Percentiles rank a stretch among this genome's conserved stretches.
Evolutionary conservation across 2,888 invertebrate species (phyloP).

Genomic region (Alsophila aescularia): DNA sequence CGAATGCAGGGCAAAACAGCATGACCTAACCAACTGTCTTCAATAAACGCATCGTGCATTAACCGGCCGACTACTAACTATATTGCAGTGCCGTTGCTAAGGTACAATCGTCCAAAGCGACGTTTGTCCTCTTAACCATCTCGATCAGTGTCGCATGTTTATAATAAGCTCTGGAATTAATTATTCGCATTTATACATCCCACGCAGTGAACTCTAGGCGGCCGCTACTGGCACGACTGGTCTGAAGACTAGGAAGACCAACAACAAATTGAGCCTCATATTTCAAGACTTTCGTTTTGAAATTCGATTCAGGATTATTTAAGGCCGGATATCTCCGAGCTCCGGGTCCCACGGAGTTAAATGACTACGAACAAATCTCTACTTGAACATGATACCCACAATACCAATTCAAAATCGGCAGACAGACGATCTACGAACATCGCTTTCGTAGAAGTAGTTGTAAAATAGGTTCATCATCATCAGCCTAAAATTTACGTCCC

Average conservation of each 20-base stretch:
- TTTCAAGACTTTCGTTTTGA: too few relatives aligned
- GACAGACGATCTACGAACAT: too few relatives aligned
- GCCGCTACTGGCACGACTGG: neutral
- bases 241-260: neutral
- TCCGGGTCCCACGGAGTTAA: too few relatives aligned
- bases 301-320: too few relatives aligned
- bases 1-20: too few relatives aligned
- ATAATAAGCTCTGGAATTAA: conserved; percentile 20
- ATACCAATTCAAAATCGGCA: too few relatives aligned
- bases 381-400: too few relatives aligned
- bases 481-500: too few relatives aligned
- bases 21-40: neutral
- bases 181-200: conserved; percentile 23
- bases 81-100: neutral
- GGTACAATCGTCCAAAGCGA: conserved; percentile 3
- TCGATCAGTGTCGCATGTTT: conserved; percentile 14
- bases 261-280: neutral
- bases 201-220: conserved; percentile 10
- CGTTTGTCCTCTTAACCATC: conserved; percentile 10
- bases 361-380: too few relatives aligned
- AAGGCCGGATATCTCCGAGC: too few relatives aligned
- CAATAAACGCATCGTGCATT: neutral
- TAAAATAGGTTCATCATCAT: too few relatives aligned
- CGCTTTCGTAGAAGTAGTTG: too few relatives aligned
- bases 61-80: neutral